Evolutionary conservation across 2,113 vertebrate species (phyloP).

Genomic region (Hippocampus comes): DNA sequence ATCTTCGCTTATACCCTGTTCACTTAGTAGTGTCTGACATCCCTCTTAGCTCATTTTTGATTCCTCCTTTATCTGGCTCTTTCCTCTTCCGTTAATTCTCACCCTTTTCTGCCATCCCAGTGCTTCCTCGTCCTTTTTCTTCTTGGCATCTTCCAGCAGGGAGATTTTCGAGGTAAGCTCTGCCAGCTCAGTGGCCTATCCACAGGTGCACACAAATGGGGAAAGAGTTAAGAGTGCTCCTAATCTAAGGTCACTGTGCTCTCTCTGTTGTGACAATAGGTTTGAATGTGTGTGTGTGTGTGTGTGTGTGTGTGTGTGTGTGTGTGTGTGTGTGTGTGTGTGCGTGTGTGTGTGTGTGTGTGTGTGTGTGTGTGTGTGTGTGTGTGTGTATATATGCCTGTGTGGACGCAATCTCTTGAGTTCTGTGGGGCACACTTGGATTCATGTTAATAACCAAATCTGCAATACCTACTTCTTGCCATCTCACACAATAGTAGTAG

Average conservation of each 20-base stretch:
- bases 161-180: constrained; percentile 88
- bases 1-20: not conserved
- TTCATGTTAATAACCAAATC: not conserved
- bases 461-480: not conserved
- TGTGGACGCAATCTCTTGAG: not conserved
- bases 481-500: not conserved
- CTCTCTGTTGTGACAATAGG: constrained; percentile 13
- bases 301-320: not conserved
- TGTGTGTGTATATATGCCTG: not conserved
- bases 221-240: constrained; percentile 48
- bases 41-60: constrained; percentile 50
- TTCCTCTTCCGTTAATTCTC: constrained; percentile 57
- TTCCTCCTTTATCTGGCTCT: constrained; percentile 41
- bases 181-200: constrained; percentile 87
- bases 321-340: too few relatives aligned
- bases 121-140: constrained; percentile 90
- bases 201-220: constrained; percentile 50
- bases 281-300: not conserved
- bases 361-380: not conserved
- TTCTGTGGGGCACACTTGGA: not conserved
- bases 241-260: constrained; percentile 52
- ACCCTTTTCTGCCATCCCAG: constrained; percentile 91
- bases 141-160: constrained; percentile 86
- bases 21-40: constrained; percentile 32
- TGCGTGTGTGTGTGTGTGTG: too few relatives aligned